phyloP scores from a whole-genome alignment of 2,888 invertebrate genomes.

The Dasypolia templi region DNA sequence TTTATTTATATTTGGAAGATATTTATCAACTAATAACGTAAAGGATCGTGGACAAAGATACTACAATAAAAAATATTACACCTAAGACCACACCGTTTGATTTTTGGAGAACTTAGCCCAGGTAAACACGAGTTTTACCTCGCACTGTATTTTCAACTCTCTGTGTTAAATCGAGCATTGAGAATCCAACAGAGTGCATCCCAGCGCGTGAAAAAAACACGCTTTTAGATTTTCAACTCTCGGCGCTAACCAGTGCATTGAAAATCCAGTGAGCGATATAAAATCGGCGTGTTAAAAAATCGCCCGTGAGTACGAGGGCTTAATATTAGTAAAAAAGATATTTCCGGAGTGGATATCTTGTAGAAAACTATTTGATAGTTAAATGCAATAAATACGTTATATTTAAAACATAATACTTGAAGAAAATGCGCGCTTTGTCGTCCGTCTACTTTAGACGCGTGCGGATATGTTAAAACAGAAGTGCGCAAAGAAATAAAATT shows the following conservation, averaged over 20 bases:
- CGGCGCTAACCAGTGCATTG: too few relatives aligned
- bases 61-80: constrained; percentile 9
- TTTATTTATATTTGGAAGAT: constrained; percentile 8
- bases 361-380: constrained; percentile 48
- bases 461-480: constrained; percentile 47
- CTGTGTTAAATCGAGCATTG: too few relatives aligned
- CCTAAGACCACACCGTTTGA: neutral
- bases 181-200: too few relatives aligned
- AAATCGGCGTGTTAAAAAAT: too few relatives aligned
- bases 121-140: too few relatives aligned
- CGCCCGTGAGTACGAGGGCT: too few relatives aligned
- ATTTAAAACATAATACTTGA: constrained; percentile 60
- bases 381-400: constrained; percentile 60
- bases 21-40: constrained; percentile 26
- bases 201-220: too few relatives aligned
- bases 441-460: constrained; percentile 42
- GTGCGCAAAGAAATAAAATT: constrained; percentile 43
- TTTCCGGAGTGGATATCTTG: constrained; percentile 5
- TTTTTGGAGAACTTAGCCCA: neutral
- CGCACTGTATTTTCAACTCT: too few relatives aligned
- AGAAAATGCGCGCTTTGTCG: constrained; percentile 30
- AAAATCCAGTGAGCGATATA: too few relatives aligned
- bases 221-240: too few relatives aligned
- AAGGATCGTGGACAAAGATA: constrained; percentile 13
- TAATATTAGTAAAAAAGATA: constrained; percentile 2